These are phyloP conservation scores for Aphis craccivora DNA, from an alignment of 1,140 invertebrate genomes.

Conservation along the genomic window DNA sequence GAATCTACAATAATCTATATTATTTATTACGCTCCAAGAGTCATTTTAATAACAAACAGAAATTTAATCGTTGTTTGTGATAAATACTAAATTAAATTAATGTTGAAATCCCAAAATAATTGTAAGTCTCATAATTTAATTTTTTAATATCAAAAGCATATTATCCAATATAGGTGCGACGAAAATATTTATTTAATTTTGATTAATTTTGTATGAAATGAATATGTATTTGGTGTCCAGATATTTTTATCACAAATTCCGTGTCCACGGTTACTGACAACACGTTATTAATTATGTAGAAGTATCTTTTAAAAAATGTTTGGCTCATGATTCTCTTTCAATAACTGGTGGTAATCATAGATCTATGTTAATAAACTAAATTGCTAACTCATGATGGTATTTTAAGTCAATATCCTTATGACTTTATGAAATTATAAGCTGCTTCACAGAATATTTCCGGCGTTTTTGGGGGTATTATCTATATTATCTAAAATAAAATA, in stretches of 20 bases:
- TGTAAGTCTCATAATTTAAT: neutral
- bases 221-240: neutral
- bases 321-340: neutral
- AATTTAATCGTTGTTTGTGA: neutral
- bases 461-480: too few relatives aligned
- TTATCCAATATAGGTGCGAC: neutral
- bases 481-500: too few relatives aligned
- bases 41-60: neutral
- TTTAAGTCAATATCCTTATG: too few relatives aligned
- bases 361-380: neutral
- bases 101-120: neutral
- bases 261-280: neutral
- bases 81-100: neutral
- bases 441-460: too few relatives aligned
- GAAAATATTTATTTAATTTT: neutral
- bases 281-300: neutral
- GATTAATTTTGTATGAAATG: neutral
- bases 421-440: too few relatives aligned
- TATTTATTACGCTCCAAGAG: neutral
- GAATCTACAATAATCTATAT: constrained; percentile 8
- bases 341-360: neutral
- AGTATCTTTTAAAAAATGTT: neutral
- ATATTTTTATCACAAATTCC: neutral
- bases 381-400: too few relatives aligned
- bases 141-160: neutral